Base-by-base conservation (phyloP, 2,888 invertebrate species). In the Fragum whitleyi region DNA sequence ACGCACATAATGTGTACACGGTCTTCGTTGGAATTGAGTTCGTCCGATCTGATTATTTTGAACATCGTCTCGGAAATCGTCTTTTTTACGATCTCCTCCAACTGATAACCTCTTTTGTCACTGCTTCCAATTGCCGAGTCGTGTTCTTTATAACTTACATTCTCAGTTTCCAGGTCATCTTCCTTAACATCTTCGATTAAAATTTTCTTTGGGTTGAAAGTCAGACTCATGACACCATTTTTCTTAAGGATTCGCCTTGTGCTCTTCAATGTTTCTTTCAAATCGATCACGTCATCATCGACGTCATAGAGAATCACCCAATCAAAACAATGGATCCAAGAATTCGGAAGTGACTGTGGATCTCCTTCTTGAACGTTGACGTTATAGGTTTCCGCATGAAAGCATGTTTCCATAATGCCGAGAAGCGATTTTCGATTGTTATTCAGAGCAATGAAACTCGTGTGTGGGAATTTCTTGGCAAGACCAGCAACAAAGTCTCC, bases 291-390 rank as follows among this genome's bases (percentile, higher is more conserved):
- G 2, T 29, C 65, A 14, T 65, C 19, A 19, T 36, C 42, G 65
- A 65, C 65, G 65, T 65, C 65, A 65, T 65, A 65, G 9, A 65
- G 9, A 16, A 65, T 65, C 23, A 23, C 65, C 65, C 65, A 65
- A 39, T 65, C 65, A 42, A 65, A 65, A 11, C 65, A 65, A 9
- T 65, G 65, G 23, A 65, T 42, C 65, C 65, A 65, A 16, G 65
- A 65, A 42, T 65, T 65, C 1, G 65, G 65, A 19, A 65, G 65
- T 36, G 26, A 21, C n/a, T 21, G 42, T 19, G 65, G 21, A 23
- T 65, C 65, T 23, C 42, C 65, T 39, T 65, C 65, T 65, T 65
- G 65, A 23, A 65, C 32, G 65, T 65, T 65, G 65, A 65, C 65
- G 26, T 65, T 65, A 32, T 65, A 65, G 5, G 26, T 42, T 21